Percentiles rank a stretch among this genome's conserved stretches.
Conservation (phyloP, 2,113 vertebrate species). For the Cephalopterus ornatus region DNA sequence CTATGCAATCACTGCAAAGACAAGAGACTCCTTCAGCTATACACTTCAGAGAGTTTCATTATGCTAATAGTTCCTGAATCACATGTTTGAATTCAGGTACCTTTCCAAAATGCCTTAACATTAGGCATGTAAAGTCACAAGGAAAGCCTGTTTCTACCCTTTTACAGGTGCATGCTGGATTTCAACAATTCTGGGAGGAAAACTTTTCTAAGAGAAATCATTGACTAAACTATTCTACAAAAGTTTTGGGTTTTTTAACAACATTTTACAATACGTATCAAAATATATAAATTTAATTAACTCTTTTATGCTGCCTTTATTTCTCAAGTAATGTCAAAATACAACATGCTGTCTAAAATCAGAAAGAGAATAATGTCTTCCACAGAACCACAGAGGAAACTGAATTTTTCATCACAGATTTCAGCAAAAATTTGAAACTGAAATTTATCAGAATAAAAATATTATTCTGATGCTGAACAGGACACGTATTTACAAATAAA, state of each 20-base stretch:
- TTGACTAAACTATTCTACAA: not conserved
- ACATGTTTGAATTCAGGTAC: not conserved
- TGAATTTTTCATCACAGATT: not conserved
- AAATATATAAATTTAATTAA: not conserved
- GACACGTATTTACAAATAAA: not conserved
- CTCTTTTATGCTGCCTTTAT: not conserved
- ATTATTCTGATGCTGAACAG: not conserved
- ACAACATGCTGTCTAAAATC: not conserved
- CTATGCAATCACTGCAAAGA: not conserved
- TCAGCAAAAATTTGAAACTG: not conserved
- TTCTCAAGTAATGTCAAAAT: not conserved
- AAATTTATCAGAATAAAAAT: not conserved
- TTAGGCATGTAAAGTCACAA: not conserved
- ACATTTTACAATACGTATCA: not conserved
- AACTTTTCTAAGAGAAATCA: not conserved
- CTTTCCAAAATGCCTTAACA: not conserved
- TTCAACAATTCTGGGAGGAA: not conserved
- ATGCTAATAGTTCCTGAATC: not conserved
- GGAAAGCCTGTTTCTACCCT: not conserved
- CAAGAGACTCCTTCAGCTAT: not conserved
- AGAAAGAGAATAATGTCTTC: not conserved
- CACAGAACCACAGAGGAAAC: not conserved
- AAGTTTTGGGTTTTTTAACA: not conserved
- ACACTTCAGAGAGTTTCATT: not conserved
- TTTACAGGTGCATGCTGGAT: not conserved